These are phyloP conservation scores for Gallinago jamesoni DNA, from an alignment of 2,113 vertebrate species.

Conservation along the genomic window DNA sequence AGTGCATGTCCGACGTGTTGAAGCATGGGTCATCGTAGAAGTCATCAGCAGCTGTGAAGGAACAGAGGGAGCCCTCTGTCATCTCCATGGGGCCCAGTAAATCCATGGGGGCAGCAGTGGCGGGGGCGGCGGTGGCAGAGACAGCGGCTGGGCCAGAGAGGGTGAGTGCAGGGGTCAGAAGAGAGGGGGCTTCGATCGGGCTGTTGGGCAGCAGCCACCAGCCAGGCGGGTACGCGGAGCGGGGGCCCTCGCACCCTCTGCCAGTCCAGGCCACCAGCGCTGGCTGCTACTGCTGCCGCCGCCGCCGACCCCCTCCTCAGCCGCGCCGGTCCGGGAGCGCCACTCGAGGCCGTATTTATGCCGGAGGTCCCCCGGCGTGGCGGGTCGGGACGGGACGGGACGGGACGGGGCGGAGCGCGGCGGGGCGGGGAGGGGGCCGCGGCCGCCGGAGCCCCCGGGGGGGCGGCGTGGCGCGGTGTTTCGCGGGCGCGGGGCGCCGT, in stretches of 20 bases:
- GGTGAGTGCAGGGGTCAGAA: background rate
- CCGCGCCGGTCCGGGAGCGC: background rate
- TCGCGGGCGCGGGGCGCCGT: background rate
- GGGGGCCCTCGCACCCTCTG: background rate
- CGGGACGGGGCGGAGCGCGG: background rate
- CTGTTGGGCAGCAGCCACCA: background rate
- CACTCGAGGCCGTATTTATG: slow-evolving; percentile 44
- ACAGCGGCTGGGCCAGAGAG: background rate
- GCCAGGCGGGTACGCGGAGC: background rate
- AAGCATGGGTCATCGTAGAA: slow-evolving; percentile 98
- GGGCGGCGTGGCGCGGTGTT: background rate
- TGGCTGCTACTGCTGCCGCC: background rate
- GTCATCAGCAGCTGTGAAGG: slow-evolving; percentile 86
- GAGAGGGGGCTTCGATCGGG: background rate
- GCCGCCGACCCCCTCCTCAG: background rate
- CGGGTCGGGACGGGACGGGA: background rate
- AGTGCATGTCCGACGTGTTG: slow-evolving; percentile 94
- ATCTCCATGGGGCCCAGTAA: slow-evolving; percentile 81
- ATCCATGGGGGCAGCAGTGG: slow-evolving; percentile 74
- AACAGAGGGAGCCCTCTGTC: slow-evolving; percentile 89
- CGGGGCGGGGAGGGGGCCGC: background rate
- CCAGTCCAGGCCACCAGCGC: background rate
- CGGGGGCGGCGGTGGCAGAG: background rate
- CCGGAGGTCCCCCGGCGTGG: background rate
- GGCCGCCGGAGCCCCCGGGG: background rate